These are phyloP conservation scores for Cheilosia urbana DNA, from an alignment of 2,888 invertebrate species.

Conservation along the genomic window DNA sequence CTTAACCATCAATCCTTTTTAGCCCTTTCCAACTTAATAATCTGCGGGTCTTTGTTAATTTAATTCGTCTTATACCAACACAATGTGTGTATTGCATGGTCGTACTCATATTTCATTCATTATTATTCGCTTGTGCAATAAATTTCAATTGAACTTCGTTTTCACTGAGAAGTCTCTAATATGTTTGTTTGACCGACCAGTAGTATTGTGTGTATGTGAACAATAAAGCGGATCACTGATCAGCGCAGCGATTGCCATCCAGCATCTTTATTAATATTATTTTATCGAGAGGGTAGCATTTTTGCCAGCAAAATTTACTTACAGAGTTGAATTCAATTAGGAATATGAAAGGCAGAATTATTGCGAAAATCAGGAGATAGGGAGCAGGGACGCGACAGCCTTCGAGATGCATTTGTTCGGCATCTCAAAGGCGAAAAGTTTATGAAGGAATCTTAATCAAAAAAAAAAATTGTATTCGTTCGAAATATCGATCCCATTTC, in stretches of 20 bases:
- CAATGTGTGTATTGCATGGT: constrained; percentile 7
- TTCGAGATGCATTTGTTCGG: too few relatives aligned
- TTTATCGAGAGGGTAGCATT: not conserved
- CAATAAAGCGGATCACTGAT: constrained; percentile 22
- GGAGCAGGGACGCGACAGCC: too few relatives aligned
- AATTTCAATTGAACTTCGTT: constrained; percentile 68
- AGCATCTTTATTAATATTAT: constrained; percentile 27
- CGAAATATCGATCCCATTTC: too few relatives aligned
- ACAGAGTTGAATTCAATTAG: not conserved
- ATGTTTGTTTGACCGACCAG: constrained; percentile 34
- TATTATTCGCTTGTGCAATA: constrained; percentile 56
- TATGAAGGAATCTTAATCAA: too few relatives aligned
- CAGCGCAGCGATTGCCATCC: constrained; percentile 13
- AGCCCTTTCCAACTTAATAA: constrained; percentile 17
- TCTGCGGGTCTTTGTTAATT: constrained; percentile 64
- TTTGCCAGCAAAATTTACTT: not conserved
- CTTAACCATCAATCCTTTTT: constrained; percentile 32
- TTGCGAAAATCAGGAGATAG: too few relatives aligned
- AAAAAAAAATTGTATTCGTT: too few relatives aligned
- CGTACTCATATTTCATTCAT: constrained; percentile 52
- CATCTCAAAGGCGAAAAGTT: too few relatives aligned
- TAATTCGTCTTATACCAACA: constrained; percentile 35
- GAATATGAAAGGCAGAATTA: not conserved
- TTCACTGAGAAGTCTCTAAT: constrained; percentile 40
- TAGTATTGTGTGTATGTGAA: not conserved